Evolutionary conservation across 2,797 vertebrate genomes (phyloP).

Genomic region (Xenopus petersii): DNA sequence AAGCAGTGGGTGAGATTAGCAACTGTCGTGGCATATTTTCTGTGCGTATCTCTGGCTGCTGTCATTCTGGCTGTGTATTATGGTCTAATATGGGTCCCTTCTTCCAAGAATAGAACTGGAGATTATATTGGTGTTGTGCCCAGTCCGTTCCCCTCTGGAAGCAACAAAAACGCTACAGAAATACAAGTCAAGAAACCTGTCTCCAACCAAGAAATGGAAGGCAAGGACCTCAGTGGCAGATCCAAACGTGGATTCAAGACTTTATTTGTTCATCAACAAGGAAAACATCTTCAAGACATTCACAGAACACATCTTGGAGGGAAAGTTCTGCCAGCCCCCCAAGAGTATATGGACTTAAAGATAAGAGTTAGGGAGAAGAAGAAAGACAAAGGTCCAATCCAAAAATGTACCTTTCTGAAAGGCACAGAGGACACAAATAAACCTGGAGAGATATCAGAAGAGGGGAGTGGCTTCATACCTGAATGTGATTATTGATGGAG

Average conservation of each 20-base stretch:
- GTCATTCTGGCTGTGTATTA: slow-evolving; percentile 84
- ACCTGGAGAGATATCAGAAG: slow-evolving; percentile 13
- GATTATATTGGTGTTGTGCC: slow-evolving; percentile 4
- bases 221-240: slow-evolving; percentile 2
- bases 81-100: slow-evolving; percentile 77
- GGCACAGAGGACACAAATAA: background rate
- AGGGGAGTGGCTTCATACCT: slow-evolving; percentile 26
- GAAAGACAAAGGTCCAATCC: no score
- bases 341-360: background rate
- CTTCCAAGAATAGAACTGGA: slow-evolving; percentile 52
- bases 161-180: background rate
- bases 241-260: slow-evolving; percentile 19
- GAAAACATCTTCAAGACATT: background rate
- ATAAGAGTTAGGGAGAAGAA: background rate
- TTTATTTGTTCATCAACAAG: background rate
- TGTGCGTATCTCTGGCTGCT: slow-evolving; percentile 82
- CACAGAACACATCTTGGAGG: background rate
- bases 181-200: background rate
- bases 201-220: background rate
- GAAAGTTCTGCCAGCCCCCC: no score
- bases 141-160: slow-evolving; percentile 30
- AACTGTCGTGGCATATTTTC: slow-evolving; percentile 81
- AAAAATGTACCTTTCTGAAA: slow-evolving; percentile 15
- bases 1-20: slow-evolving; percentile 80
- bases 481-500: slow-evolving; percentile 25